Percentiles rank a stretch among this genome's conserved stretches.
Conservation (phyloP, 2,797 vertebrate genomes). For the Balearica regulorum region DNA sequence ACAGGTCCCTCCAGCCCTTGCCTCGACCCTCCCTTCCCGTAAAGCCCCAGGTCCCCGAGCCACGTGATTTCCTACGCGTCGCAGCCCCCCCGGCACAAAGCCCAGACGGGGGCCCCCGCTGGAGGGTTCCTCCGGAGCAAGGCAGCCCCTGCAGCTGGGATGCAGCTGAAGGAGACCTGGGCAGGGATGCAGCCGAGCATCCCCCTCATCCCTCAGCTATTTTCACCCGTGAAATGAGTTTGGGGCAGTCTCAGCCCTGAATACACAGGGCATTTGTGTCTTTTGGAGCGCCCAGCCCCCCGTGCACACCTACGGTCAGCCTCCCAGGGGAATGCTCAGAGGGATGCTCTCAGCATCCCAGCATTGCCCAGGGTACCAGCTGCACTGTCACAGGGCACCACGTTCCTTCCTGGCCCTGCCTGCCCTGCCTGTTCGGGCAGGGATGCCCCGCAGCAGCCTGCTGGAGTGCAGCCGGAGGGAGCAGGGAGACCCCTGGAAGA, state of each 20-base stretch:
- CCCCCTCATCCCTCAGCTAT: accelerated
- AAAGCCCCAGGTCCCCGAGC: neutral
- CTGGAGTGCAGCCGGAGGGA: neutral
- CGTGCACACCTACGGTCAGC: accelerated
- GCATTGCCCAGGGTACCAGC: neutral
- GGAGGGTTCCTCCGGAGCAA: neutral
- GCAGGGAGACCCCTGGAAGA: neutral
- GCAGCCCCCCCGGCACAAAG: neutral
- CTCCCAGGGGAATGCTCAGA: neutral
- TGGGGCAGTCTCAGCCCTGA: neutral
- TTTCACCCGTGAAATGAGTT: neutral
- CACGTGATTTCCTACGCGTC: neutral
- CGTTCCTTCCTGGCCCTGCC: neutral
- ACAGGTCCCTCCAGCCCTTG: neutral
- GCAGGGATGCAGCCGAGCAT: neutral
- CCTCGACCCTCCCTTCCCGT: neutral
- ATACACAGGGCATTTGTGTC: neutral
- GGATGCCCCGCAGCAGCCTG: neutral
- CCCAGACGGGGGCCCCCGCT: neutral
- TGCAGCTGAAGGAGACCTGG: neutral
- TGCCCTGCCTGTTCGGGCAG: neutral
- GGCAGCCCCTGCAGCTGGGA: neutral
- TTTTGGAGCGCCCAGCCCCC: neutral
- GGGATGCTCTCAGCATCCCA: neutral
- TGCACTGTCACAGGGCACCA: accelerated